phyloP scores from a whole-genome alignment of 2,113 vertebrate species.

The Tamias sibiricus region DNA sequence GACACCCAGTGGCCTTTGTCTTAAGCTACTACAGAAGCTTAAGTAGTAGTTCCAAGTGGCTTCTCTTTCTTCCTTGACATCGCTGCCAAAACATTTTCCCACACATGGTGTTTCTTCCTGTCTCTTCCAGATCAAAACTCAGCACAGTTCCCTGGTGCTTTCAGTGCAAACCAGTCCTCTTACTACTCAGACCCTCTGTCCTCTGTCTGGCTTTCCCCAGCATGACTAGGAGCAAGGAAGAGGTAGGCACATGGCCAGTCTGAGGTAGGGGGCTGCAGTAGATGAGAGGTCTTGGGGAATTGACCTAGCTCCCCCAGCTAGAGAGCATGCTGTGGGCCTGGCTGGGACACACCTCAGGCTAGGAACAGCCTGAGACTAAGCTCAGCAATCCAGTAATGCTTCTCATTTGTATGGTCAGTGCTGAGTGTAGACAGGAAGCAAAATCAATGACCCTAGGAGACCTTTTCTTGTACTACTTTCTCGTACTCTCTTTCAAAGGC shows the following conservation, averaged over 20 bases:
- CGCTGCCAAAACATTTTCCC: neutral
- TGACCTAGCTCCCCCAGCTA: neutral
- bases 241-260: neutral
- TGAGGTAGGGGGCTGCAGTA: neutral
- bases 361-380: neutral
- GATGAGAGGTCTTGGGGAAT: neutral
- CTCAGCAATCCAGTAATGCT: neutral
- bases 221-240: neutral
- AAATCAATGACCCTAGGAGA: neutral
- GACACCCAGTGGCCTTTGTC: neutral
- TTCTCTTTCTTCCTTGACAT: neutral
- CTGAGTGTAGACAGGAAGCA: neutral
- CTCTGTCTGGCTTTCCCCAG: neutral
- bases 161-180: neutral
- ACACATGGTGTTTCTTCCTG: neutral
- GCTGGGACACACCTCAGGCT: neutral
- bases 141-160: neutral
- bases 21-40: neutral
- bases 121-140: neutral
- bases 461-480: neutral
- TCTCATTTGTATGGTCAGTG: neutral
- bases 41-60: neutral
- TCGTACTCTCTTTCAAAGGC: neutral
- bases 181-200: neutral
- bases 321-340: neutral